Percentiles rank a stretch among this genome's conserved stretches.
These are phyloP conservation scores for Drymonia ruficornis DNA, from an alignment of 2,888 invertebrate species.

Conservation along the genomic window DNA sequence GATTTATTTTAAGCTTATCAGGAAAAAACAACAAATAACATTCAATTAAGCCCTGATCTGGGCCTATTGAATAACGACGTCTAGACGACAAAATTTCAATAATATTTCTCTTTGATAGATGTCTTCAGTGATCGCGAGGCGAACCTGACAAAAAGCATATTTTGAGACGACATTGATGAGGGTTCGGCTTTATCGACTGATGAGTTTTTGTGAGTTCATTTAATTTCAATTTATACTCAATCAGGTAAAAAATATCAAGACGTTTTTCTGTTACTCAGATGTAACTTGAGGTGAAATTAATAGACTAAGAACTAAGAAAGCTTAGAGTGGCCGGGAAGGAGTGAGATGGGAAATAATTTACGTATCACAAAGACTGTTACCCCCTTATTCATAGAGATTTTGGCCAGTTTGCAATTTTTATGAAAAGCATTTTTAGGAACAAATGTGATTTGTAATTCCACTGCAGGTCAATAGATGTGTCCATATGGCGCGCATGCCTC, in stretches of 20 bases:
- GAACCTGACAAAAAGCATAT: not conserved
- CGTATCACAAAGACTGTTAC: too few species aligned
- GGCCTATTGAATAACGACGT: not conserved
- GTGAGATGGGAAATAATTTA: too few species aligned
- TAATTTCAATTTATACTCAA: not conserved
- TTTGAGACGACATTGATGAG: not conserved
- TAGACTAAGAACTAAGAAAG: too few species aligned
- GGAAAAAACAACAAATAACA: constrained; percentile 8
- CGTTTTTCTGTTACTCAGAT: too few species aligned
- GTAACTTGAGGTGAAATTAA: too few species aligned
- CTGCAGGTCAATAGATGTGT: too few species aligned
- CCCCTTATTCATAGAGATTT: too few species aligned
- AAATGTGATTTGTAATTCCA: too few species aligned
- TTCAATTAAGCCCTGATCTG: not conserved
- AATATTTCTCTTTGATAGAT: not conserved
- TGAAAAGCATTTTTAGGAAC: too few species aligned
- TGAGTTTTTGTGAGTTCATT: not conserved
- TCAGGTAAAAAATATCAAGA: not conserved
- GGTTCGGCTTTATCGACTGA: not conserved
- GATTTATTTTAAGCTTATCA: not conserved
- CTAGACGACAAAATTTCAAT: not conserved
- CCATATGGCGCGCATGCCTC: too few species aligned
- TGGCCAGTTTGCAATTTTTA: too few species aligned
- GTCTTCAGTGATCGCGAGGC: not conserved
- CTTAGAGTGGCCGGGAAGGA: too few species aligned